Evolutionary conservation across 2,113 vertebrate species (phyloP), one percentile per base, ranked within the genome.

Genomic region (Tiliqua scincoides): DNA sequence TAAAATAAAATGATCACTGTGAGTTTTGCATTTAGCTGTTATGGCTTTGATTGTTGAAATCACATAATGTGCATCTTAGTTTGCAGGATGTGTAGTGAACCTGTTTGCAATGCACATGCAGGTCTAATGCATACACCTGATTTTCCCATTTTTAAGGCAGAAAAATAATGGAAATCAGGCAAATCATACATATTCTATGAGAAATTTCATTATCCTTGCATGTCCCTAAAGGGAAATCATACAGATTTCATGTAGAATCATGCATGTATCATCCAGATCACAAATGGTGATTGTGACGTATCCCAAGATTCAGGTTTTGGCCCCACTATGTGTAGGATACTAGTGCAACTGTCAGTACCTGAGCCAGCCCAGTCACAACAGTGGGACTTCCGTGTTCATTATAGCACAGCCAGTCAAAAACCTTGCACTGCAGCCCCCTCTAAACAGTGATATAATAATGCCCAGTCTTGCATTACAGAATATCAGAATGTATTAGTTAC

Each of bases 371-470:
- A n/a, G 25, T 37, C 3, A n/a, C 12, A 14, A 40, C 62, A 84
- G 40, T 85, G 30, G 35, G 85, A 91, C 89, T 43, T 89, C 72
- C 87, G 15, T 37, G 52, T 76, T 85, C 6, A 25, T 79, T 85
- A 88, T 86, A 81, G 85, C 62, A 25, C 12, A 63, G 93, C 84
- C 15, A 12, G 0, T 1, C 81, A 83, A 89, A 88, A 82, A 84
- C 80, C 83, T 87, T 91, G 27, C 72, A 80, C 89, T 81, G 68
- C 32, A 72, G 35, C n/a, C 75, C 76, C 88, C 57, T 75, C 78
- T 83, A 88, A 90, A 89, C 21, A 12, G 74, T 87, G 72, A 73
- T 65, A 1, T 57, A 78, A 57, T 90, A 71, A 80, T 30, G 63
- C 70, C 84, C 65, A 86, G 25, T 72, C 23, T 75, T 61, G 65